Base-by-base conservation (phyloP, 2,797 vertebrate species). In the Tiaroga cobitis region DNA sequence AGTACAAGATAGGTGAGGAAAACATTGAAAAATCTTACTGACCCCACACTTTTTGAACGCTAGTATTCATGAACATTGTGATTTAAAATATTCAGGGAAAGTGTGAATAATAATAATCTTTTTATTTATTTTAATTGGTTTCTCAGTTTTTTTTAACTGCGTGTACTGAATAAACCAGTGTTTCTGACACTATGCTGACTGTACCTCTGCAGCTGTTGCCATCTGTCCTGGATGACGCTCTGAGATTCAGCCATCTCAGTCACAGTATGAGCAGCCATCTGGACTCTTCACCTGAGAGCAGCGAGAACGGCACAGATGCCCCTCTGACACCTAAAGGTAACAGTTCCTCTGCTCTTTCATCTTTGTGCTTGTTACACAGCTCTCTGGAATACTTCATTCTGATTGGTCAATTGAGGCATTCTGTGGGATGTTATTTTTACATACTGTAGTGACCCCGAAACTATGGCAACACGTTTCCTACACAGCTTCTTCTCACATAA, bases 281-380 rank as follows among this genome's bases (percentile, higher is more conserved):
- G 85, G 93, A 94, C 94, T 97, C 96, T 0, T 97, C 97, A 2
- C 95, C 95, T 0, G 96, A 97, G 88, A 96, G 96, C 92, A 95
- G 95, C 0, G 96, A 97, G 91, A 94, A 94, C 1, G 93, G 94
- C 10, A 92, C 92, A 0, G 96, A 96, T 4, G 84, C 93, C 80
- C 90, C 91, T 2, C 91, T 96, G 8, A 92, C 94, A 24, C 91
- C 74, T 61, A 95, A 92, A 88, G 97, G 97, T 97, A 87, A 89
- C 91, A 79, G 16, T 21, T 15, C 69, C 26, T 73, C 26, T 73
- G n/a, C 26, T 46, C 69, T 24, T 46, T n/a, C 19, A 82, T 63
- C 69, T 82, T 56, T 29, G 5, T 82, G 54, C 75, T 59, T 46
- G 24, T 41, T 56, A 18, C 24, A 59, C 56, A 43, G 59, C 39